Evolutionary conservation across 2,797 vertebrate genomes (phyloP).

Genomic region (Amblyopsis hoosieri): DNA sequence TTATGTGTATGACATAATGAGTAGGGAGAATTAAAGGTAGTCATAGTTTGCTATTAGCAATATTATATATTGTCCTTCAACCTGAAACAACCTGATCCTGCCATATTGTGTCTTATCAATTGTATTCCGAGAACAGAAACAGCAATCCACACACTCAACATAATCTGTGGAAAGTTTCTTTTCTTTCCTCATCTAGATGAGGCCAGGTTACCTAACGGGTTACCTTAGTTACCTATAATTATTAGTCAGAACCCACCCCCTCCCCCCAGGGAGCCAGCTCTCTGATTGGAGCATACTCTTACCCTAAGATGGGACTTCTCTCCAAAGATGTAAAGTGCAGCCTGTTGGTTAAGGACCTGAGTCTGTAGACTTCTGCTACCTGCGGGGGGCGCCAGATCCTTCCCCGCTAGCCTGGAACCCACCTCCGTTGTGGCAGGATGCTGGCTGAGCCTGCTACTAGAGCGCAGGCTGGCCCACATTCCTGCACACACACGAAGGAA

Average conservation of each 20-base stretch:
- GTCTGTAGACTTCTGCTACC: conserved; percentile 86
- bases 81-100: not conserved
- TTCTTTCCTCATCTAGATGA: not conserved
- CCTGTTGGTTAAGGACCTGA: conserved; percentile 91
- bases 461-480: conserved; percentile 96
- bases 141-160: too few relatives aligned
- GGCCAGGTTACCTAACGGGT: not conserved
- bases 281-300: conserved; percentile 34
- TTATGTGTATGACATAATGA: not conserved
- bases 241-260: not conserved
- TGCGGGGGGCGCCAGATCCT: conserved; percentile 82
- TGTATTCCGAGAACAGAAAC: not conserved
- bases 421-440: conserved; percentile 78
- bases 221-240: not conserved
- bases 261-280: not conserved
- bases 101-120: not conserved
- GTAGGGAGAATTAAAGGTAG: conserved; percentile 8
- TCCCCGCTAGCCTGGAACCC: conserved; percentile 88
- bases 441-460: conserved; percentile 89
- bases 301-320: conserved; percentile 99
- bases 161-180: too few relatives aligned
- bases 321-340: conserved; percentile 93
- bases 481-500: conserved; percentile 75
- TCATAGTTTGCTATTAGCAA: conserved; percentile 11
- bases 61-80: too few relatives aligned